Evolutionary conservation across 2,113 vertebrate species (phyloP).

Genomic region (Atlantisia rogersi): DNA sequence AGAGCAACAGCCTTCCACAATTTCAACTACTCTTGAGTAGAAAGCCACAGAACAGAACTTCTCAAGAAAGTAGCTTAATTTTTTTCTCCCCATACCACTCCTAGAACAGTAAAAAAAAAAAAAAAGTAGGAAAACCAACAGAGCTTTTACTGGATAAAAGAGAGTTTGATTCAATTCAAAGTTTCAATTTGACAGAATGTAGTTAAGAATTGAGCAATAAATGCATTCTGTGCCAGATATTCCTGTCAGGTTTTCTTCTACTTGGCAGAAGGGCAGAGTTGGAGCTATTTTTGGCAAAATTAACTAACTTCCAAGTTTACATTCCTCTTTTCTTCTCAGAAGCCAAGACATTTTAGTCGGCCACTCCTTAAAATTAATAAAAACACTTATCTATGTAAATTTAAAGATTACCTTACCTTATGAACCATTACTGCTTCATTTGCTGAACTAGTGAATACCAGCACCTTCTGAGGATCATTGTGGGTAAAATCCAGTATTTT

Average conservation of each 20-base stretch:
- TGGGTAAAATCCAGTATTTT: constrained; percentile 78
- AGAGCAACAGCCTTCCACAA: not conserved
- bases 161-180: not conserved
- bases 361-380: not conserved
- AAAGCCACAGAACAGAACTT: not conserved
- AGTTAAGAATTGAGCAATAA: not conserved
- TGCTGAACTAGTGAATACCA: constrained; percentile 81
- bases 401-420: constrained; percentile 73
- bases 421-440: constrained; percentile 84
- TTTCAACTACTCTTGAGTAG: not conserved
- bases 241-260: not conserved
- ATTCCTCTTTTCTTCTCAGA: not conserved
- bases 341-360: not conserved
- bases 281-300: not conserved
- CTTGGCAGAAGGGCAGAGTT: not conserved
- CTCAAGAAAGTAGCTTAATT: fast-evolving
- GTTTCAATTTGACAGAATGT: not conserved
- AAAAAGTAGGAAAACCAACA: not conserved
- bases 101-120: not conserved
- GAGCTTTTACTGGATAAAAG: not conserved
- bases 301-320: not conserved
- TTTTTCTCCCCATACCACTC: not conserved
- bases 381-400: not conserved
- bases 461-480: constrained; percentile 81
- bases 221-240: not conserved